Base-by-base conservation (phyloP, 2,888 invertebrate genomes). In the Tenthredo livida region DNA sequence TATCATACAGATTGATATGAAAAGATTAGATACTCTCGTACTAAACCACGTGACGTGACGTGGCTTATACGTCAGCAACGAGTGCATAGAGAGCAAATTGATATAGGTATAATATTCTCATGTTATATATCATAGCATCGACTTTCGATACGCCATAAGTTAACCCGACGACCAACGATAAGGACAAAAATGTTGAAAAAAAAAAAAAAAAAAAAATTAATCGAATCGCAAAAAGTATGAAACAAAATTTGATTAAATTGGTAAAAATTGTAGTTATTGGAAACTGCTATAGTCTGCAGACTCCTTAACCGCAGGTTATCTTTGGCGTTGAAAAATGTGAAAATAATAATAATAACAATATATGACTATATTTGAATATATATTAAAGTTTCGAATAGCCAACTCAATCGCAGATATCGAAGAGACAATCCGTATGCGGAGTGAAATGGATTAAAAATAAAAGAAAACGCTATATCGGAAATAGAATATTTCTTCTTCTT, bases 1-100 rank as follows among this genome's bases (percentile, higher is more conserved):
- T 58, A 80, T 58, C 58, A 80, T 80, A 80, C 21, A 61, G 80
- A 80, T 80, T 80, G 80, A 80, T 80, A 80, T 50, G 0, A 29
- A 37, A 50, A 80, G 80, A 80, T 80, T 80, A 58, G 61, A 80
- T 80, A n/a, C n/a, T 58, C 58, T 40, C 40, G n/a, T 37, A 80
- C 29, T n/a, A 50, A 61, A 61, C 33, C 37, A 29, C 58, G 25
- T 58, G n/a, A n/a, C 33, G 33, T 75, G 15, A 21, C 15, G 40
- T 15, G 21, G 50, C 37, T 54, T 75, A 40, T 47, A 25, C 47
- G n/a, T 25, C 17, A 9, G 9, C 29, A 33, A 10, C 54, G 54
- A 77, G 58, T 78, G 17, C 33, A 47, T 7, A n/a, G 17, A 15
- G 78, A 58, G 58, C 10, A 54, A 25, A 75, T 75, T 21, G 15